Evolutionary conservation across 1,140 invertebrate genomes (phyloP).

Genomic region (Ostrea edulis): DNA sequence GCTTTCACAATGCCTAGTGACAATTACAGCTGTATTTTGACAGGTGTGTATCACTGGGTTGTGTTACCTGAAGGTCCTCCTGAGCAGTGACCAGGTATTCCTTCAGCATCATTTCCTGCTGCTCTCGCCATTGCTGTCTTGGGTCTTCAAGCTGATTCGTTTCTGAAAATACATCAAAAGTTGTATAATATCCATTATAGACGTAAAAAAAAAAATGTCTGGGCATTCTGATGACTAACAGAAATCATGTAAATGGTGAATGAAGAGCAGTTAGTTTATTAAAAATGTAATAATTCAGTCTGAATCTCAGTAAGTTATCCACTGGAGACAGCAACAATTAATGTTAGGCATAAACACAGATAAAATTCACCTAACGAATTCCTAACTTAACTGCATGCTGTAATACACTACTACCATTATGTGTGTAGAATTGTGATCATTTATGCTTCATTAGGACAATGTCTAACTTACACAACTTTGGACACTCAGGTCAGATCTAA

Average conservation of each 20-base stretch:
- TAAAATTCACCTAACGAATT: no score
- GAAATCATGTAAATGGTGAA: no score
- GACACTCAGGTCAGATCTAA: background rate
- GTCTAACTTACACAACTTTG: background rate
- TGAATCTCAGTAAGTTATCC: no score
- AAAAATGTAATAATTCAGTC: no score
- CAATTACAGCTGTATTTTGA: background rate
- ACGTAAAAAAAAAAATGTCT: no score
- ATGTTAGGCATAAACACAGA: no score
- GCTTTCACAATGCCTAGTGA: background rate
- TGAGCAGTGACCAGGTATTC: constrained; percentile 97
- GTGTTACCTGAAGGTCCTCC: constrained; percentile 91
- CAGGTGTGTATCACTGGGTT: constrained; percentile 6
- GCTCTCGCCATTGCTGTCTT: constrained; percentile 94
- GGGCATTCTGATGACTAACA: no score
- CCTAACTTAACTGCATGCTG: no score
- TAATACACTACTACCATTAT: no score
- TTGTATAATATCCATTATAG: no score
- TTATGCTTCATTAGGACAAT: background rate
- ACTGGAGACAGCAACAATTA: no score
- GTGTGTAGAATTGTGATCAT: background rate
- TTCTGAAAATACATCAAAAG: constrained; percentile 83
- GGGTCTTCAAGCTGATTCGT: constrained; percentile 97
- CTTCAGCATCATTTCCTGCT: constrained; percentile 97
- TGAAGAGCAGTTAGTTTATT: no score